Evolutionary conservation across 2,888 invertebrate genomes (phyloP), one percentile per base, ranked within the genome.

Genomic region (Pterostichus niger): DNA sequence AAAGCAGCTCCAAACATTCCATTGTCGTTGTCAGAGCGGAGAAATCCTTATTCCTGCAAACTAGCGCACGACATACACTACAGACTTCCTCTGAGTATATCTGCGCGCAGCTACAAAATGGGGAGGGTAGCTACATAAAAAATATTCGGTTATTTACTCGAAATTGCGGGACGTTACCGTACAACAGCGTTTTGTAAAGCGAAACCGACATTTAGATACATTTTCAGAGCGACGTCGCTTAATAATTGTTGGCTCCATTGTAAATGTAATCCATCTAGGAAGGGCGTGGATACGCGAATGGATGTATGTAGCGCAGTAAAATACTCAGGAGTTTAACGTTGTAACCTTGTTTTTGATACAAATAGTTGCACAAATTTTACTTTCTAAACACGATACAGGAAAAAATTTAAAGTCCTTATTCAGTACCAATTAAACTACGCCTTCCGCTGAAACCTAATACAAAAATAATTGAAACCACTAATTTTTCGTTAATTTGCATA

Each of bases 181-280:
- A 61, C 75, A 59, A 75, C 61, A 24, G 68, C 52, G 35, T 68
- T 80, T n/a, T 80, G 80, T 49, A 68, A 75, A 61, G 61, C 75
- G 75, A 49, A 82, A 46, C 82, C 75, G 82, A 82, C 82, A 61
- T 82, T 75, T 61, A 75, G 75, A 82, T 82, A 82, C 82, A 82
- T 82, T 82, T 75, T 52, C 44, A n/a, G 46, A 71, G 11, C 46
- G 73, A 75, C 82, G 61, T 56, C 75, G 75, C 82, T 82, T 75
- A 82, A 82, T 75, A 82, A 82, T 82, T 75, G 82, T 82, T 56
- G 46, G 46, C 52, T 68, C 80, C 52, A 49, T 80, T 80, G 80
- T 80, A 64, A 49, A 52, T 80, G 80, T 68, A 68, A 80, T 80
- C 80, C 68, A 68, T 80, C 52, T 80, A n/a, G 46, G 40, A 1